Base-by-base conservation (phyloP, 2,113 vertebrate genomes). In the Corydoras sp. region DNA sequence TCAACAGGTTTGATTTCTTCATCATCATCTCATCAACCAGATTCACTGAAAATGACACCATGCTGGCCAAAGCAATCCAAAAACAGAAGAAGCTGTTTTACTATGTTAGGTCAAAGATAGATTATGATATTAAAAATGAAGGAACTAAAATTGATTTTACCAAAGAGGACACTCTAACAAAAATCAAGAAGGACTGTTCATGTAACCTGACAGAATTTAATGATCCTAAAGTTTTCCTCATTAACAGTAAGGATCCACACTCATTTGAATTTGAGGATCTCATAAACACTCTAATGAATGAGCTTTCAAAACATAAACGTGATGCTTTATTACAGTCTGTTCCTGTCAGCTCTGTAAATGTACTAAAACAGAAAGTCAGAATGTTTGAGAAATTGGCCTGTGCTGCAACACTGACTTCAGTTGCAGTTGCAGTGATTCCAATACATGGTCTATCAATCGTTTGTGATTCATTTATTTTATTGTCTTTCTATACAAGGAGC, bases 1-100 rank as follows among this genome's bases (percentile, higher is more conserved):
- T 89, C 10, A 18, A 79, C 15, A 80, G 43, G 24, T 91, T 86
- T 0, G 85, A 90, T 70, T 89, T 89, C 84, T 91, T 89, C 77
- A 80, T 90, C 55, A 81, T 89, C 10, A 77, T 90, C 1, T 85
- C 76, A 0, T 78, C 88, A 0, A 81, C 80, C 13, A 81, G 86
- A 58, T 89, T 88, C 48, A 85, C 77, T 54, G 73, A 83, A 7
- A 80, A 82, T 58, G 83, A 90, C 62, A 76, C 72, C 35, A 81
- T 80, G 68, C 68, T 88, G 79, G 88, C 88, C 15, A n/a, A 73
- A 0, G 83, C 85, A 75, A 88, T 90, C 60, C 73, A 77, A 74
- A 72, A 67, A 24, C 24, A 10, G 30, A 78, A 76, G 55, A 78
- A 78, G 50, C 58, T 29, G 11, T 81, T 78, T 68, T 81, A 81